phyloP scores from a whole-genome alignment of 2,113 vertebrate species.

The Gavialis gangeticus region DNA sequence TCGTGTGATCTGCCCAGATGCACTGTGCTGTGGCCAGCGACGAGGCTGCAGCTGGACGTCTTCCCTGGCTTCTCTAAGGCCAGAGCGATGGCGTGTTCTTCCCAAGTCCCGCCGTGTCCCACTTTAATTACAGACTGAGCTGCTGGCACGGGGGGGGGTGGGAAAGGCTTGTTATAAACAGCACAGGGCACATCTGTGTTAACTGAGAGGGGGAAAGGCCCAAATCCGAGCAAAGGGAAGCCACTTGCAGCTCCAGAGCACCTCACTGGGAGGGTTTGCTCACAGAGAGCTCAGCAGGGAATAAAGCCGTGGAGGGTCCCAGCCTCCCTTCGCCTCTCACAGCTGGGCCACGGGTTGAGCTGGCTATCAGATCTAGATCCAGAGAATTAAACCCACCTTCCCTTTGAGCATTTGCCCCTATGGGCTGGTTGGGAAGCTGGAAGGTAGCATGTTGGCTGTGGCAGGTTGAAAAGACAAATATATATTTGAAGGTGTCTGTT shows the following conservation, averaged over 20 bases:
- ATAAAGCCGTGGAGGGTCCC: rapidly evolving
- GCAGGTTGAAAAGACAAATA: background rate
- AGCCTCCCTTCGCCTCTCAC: rapidly evolving
- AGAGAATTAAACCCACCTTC: background rate
- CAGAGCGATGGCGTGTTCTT: rapidly evolving
- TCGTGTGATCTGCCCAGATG: background rate
- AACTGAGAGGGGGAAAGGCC: too few species aligned
- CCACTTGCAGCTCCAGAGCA: rapidly evolving
- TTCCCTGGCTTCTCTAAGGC: background rate
- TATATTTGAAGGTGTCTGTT: background rate
- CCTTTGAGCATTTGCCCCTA: rapidly evolving
- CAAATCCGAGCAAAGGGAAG: rapidly evolving
- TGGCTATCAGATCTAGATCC: background rate
- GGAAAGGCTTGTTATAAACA: background rate
- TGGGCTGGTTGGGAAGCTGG: background rate
- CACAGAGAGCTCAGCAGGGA: rapidly evolving
- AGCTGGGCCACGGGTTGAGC: background rate
- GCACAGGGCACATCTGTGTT: background rate
- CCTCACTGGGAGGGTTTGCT: background rate
- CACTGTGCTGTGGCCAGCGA: rapidly evolving
- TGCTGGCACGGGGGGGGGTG: background rate
- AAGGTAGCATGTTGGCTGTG: background rate
- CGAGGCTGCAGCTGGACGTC: rapidly evolving
- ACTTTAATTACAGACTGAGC: background rate
- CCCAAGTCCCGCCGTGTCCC: rapidly evolving